These are phyloP conservation scores for Podabrus alpinus DNA, from an alignment of 2,888 invertebrate genomes.

Conservation along the genomic window DNA sequence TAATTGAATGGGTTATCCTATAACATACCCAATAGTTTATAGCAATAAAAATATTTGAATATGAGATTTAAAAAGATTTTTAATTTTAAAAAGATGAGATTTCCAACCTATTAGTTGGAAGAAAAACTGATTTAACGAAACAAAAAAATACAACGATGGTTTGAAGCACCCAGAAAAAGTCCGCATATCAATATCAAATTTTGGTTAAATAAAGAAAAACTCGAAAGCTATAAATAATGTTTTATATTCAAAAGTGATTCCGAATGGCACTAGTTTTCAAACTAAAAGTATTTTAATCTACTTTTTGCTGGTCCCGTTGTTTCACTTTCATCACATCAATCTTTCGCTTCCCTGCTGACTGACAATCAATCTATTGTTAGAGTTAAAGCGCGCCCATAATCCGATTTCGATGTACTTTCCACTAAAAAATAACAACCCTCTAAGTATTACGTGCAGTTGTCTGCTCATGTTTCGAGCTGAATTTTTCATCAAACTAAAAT, in stretches of 20 bases:
- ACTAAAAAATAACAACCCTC: constrained; percentile 27
- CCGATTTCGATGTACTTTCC: constrained; percentile 46
- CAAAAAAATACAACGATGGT: no score
- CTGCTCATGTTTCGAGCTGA: constrained; percentile 21
- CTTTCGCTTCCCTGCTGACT: constrained; percentile 46
- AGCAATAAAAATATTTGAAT: no score
- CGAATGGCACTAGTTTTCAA: constrained; percentile 21
- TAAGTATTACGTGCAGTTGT: constrained; percentile 28
- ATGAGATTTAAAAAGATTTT: no score
- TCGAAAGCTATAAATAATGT: constrained; percentile 18
- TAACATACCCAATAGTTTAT: no score
- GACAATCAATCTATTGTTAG: constrained; percentile 49
- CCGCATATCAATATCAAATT: no score
- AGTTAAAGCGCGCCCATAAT: constrained; percentile 42
- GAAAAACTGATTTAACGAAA: no score
- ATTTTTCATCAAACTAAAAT: constrained; percentile 13
- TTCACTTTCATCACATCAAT: constrained; percentile 46
- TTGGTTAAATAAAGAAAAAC: no score
- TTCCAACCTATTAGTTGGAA: no score
- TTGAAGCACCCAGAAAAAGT: no score
- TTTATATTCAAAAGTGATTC: constrained; percentile 26
- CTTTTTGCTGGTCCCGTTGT: constrained; percentile 28
- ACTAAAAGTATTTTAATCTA: constrained; percentile 31
- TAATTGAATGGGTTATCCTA: no score
- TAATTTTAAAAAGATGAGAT: no score